phyloP scores from a whole-genome alignment of 2,888 invertebrate species.

The Gortyna flavago region DNA sequence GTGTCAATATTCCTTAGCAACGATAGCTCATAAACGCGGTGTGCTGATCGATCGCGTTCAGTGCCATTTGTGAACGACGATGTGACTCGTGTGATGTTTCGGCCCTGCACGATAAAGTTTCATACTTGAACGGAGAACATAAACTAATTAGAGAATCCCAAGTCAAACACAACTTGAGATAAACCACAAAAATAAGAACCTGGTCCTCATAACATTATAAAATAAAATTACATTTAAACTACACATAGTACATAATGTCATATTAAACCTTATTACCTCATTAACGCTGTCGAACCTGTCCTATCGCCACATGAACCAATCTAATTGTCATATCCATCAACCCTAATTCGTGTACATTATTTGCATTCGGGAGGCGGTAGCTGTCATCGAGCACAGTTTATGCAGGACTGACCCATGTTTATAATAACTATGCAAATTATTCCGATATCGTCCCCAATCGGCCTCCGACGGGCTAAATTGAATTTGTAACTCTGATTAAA shows the following conservation, averaged over 20 bases:
- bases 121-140: background rate
- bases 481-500: conserved; percentile 89
- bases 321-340: conserved; percentile 65
- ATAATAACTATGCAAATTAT: conserved; percentile 90
- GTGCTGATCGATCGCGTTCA: background rate
- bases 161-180: background rate
- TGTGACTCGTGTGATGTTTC: background rate
- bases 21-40: background rate
- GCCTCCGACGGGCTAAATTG: conserved; percentile 83
- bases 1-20: background rate
- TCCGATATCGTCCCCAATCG: conserved; percentile 86
- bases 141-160: background rate
- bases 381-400: conserved; percentile 85
- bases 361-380: conserved; percentile 84
- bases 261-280: background rate
- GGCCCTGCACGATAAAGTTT: background rate
- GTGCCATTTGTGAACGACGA: background rate
- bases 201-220: background rate
- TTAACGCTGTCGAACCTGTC: background rate
- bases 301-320: conserved; percentile 21
- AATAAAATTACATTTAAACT: background rate
- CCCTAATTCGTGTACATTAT: conserved; percentile 72
- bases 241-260: background rate
- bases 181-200: background rate
- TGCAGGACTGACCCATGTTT: conserved; percentile 88